phyloP scores from a whole-genome alignment of 2,888 invertebrate species.

The Eilema depressum region DNA sequence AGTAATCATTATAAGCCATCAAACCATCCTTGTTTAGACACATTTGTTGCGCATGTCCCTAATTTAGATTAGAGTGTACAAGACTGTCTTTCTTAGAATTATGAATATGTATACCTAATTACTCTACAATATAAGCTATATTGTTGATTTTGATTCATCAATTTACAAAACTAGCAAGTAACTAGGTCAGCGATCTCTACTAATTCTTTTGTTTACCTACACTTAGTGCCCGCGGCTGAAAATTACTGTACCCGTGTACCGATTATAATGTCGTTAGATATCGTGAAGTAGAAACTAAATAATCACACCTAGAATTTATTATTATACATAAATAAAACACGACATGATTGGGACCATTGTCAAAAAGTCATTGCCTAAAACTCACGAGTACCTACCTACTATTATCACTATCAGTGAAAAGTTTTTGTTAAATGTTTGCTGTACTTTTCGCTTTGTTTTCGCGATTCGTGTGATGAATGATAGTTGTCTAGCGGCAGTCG shows the following conservation, averaged over 20 bases:
- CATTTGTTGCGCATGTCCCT: neutral
- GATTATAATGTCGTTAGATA: conserved; percentile 50
- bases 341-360: conserved; percentile 22
- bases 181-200: conserved; percentile 51
- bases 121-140: conserved; percentile 1
- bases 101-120: neutral
- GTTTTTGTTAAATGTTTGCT: conserved; percentile 31
- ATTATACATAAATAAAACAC: conserved; percentile 19
- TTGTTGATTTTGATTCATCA: conserved; percentile 29
- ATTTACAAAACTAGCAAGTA: conserved; percentile 29
- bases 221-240: conserved; percentile 41
- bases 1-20: conserved; percentile 39
- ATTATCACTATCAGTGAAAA: conserved; percentile 29
- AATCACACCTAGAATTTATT: conserved; percentile 16
- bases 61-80: conserved; percentile 2
- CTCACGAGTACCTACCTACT: conserved; percentile 18
- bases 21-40: conserved; percentile 14
- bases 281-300: conserved; percentile 29
- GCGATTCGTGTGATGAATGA: conserved; percentile 58
- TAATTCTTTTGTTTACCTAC: conserved; percentile 38
- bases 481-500: conserved; percentile 32
- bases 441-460: conserved; percentile 37
- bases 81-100: neutral
- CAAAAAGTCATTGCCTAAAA: conserved; percentile 26
- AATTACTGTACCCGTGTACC: conserved; percentile 22